Base-by-base conservation (phyloP, 2,888 invertebrate genomes). In the Bedellia somnulentella region DNA sequence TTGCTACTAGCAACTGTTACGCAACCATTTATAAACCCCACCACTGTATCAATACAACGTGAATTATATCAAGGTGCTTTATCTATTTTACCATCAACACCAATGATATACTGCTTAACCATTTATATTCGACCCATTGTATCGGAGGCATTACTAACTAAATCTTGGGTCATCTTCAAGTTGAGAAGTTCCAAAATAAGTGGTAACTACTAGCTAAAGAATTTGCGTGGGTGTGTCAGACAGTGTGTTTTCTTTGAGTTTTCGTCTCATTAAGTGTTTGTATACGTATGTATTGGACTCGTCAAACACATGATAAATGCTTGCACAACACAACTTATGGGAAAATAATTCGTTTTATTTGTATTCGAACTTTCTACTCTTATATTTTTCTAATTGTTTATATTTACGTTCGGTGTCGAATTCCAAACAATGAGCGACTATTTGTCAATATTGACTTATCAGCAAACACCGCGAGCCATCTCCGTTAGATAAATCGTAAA, bases 221-320 rank as follows among this genome's bases (percentile, higher is more conserved):
- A 61, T 61, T 52, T 46, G 48, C 55, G 67, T 68, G 41, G 67
- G 68, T 44, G 62, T 50, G 36, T 31, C 45, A 39, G 44, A 49
- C 41, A 36, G 50, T 50, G 52, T 59, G 58, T 57, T 66, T 60
- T 60, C 60, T 60, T 60, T 57, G 57, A 58, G 43, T 61, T 66
- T 66, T 60, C 57, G 56, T 54, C 52, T 64, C 60, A 67, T 67
- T 60, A 60, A 60, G 58, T 62, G 58, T 64, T 61, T 62, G 59
- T 63, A 55, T 50, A 62, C 59, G 57, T n/a, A 16, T 50, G 55
- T 52, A 54, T 54, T 54, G 54, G 54, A 61, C 52, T 48, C 49
- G 42, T 44, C 48, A 43, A 44, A 41, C 38, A 47, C 37, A 49
- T 51, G 54, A 64, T 63, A 61, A 59, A 62, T 53, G 54, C 51